These are phyloP conservation scores for Ditula angustiorana DNA, from an alignment of 2,888 invertebrate species.

Conservation along the genomic window DNA sequence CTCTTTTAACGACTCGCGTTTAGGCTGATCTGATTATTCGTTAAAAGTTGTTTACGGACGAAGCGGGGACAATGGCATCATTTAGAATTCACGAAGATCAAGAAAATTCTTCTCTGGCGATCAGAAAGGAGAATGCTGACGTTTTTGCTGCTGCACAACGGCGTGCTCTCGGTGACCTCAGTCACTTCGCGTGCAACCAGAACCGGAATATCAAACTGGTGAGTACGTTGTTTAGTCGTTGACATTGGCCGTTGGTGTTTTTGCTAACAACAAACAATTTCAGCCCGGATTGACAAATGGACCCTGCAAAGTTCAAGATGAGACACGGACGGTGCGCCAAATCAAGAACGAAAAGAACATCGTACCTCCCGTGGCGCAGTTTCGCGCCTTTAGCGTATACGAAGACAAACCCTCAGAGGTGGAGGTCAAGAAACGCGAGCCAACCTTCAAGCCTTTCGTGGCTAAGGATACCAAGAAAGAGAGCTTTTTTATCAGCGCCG, in stretches of 20 bases:
- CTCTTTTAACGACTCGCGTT: slow-evolving; percentile 56
- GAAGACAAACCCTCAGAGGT: slow-evolving; percentile 86
- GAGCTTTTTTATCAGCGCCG: slow-evolving; percentile 66
- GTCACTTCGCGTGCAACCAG: slow-evolving; percentile 84
- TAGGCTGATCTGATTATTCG: slow-evolving; percentile 56
- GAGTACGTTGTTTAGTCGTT: slow-evolving; percentile 58
- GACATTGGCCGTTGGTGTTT: slow-evolving; percentile 18
- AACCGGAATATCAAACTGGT: slow-evolving; percentile 83
- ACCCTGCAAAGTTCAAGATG: slow-evolving; percentile 79
- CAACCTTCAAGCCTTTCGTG: slow-evolving; percentile 75
- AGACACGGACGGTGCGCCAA: slow-evolving; percentile 75
- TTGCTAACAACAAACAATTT: slow-evolving; percentile 43
- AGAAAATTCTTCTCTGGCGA: slow-evolving; percentile 87
- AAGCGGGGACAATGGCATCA: slow-evolving; percentile 87
- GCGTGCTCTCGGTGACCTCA: slow-evolving; percentile 87
- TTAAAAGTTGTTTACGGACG: slow-evolving; percentile 70
- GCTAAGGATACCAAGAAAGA: slow-evolving; percentile 72
- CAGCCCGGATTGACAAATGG: slow-evolving; percentile 78
- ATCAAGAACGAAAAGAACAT: slow-evolving; percentile 82
- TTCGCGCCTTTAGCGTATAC: slow-evolving; percentile 91
- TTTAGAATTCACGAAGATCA: slow-evolving; percentile 92
- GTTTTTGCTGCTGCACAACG: slow-evolving; percentile 83
- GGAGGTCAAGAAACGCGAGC: slow-evolving; percentile 75
- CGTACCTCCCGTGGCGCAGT: slow-evolving; percentile 88
- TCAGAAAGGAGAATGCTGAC: slow-evolving; percentile 82